These are phyloP conservation scores for Synaphobranchus kaupii DNA, from an alignment of 2,797 vertebrate species.

Conservation along the genomic window DNA sequence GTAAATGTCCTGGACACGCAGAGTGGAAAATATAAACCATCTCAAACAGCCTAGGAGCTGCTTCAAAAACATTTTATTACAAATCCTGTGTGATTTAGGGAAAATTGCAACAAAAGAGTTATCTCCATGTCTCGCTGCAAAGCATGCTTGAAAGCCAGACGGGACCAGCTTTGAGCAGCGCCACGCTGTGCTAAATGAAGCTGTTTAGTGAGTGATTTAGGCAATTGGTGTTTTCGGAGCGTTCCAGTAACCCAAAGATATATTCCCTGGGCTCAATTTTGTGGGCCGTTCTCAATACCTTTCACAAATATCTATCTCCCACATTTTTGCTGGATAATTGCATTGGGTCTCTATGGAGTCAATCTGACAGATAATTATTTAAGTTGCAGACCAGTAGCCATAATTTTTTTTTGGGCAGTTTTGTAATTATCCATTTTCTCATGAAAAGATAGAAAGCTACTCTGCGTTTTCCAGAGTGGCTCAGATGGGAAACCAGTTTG, in stretches of 20 bases:
- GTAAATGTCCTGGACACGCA: slow-evolving; percentile 96
- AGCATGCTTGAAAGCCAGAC: slow-evolving; percentile 11
- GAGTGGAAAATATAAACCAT: slow-evolving; percentile 94
- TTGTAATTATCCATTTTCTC: slow-evolving; percentile 53
- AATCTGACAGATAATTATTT: slow-evolving; percentile 29
- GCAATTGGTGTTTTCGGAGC: slow-evolving; percentile 8
- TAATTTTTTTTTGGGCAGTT: slow-evolving; percentile 8
- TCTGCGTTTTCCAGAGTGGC: slow-evolving; percentile 47
- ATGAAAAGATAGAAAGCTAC: slow-evolving; percentile 61
- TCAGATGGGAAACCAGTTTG: slow-evolving; percentile 43
- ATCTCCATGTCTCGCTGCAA: slow-evolving; percentile 39
- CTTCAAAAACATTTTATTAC: slow-evolving; percentile 65
- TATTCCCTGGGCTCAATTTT: slow-evolving; percentile 1
- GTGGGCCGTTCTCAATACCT: not conserved
- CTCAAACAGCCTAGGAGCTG: slow-evolving; percentile 65
- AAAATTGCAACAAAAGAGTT: slow-evolving; percentile 53
- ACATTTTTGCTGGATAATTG: slow-evolving; percentile 49
- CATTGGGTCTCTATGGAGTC: slow-evolving; percentile 47
- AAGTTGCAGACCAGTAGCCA: not conserved
- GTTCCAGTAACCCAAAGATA: slow-evolving; percentile 24
- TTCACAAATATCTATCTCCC: slow-evolving; percentile 1
- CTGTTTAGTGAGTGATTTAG: slow-evolving; percentile 29
- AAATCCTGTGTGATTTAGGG: slow-evolving; percentile 52
- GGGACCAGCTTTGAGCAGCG: not conserved
- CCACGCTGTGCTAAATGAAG: slow-evolving; percentile 37